phyloP scores from a whole-genome alignment of 2,797 vertebrate species.

The Champsocephalus gunnari region DNA sequence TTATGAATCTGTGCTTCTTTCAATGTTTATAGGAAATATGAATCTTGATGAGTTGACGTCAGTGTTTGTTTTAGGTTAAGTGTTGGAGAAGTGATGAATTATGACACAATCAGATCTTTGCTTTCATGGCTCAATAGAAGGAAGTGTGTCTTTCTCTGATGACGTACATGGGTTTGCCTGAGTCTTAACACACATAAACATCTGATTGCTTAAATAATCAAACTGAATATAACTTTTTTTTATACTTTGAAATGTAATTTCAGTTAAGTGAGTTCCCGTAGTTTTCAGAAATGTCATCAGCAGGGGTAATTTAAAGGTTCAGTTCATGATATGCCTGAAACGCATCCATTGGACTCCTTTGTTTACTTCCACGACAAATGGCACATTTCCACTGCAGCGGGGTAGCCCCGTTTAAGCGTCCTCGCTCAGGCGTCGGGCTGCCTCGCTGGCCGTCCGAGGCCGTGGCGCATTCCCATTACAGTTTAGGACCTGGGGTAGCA shows the following conservation, averaged over 20 bases:
- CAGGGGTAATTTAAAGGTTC: background rate
- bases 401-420: too few species aligned
- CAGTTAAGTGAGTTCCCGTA: background rate
- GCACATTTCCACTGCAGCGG: too few species aligned
- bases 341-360: too few species aligned
- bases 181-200: constrained; percentile 16
- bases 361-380: too few species aligned
- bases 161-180: constrained; percentile 34
- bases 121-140: constrained; percentile 56
- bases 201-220: constrained; percentile 12
- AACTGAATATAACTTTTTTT: background rate
- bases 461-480: too few species aligned
- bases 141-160: constrained; percentile 54
- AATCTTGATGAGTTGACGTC: constrained; percentile 7
- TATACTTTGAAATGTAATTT: background rate
- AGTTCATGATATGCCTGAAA: too few species aligned
- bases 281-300: background rate
- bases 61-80: constrained; percentile 41
- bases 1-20: background rate
- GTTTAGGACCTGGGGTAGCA: too few species aligned
- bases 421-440: too few species aligned
- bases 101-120: constrained; percentile 15
- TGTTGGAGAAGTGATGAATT: constrained; percentile 21
- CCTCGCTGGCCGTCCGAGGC: too few species aligned
- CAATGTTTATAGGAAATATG: constrained; percentile 12